These are phyloP conservation scores for Drosophila sproati DNA, from an alignment of 1,140 invertebrate species.

Conservation along the genomic window DNA sequence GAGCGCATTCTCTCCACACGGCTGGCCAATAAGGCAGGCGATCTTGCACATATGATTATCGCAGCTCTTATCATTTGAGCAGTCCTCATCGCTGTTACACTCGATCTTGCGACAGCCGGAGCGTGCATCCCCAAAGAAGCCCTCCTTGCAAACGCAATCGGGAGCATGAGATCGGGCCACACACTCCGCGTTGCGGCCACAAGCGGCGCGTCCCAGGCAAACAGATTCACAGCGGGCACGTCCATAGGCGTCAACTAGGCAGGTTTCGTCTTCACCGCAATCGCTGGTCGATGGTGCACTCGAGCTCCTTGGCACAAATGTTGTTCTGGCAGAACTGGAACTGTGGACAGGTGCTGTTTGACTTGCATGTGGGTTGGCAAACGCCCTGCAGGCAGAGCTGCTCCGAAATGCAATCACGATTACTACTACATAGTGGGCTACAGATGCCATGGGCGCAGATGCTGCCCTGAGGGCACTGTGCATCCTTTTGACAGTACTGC, in stretches of 20 bases:
- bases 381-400: slow-evolving; percentile 92
- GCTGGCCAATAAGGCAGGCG: slow-evolving; percentile 91
- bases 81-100: slow-evolving; percentile 89
- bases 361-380: slow-evolving; percentile 92
- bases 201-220: slow-evolving; percentile 89
- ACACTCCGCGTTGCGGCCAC: slow-evolving; percentile 93
- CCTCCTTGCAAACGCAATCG: slow-evolving; percentile 90
- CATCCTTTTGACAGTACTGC: slow-evolving; percentile 91
- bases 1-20: slow-evolving; percentile 92
- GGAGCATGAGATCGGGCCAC: slow-evolving; percentile 89
- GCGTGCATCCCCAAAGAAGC: slow-evolving; percentile 92
- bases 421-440: slow-evolving; percentile 89
- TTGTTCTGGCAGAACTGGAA: slow-evolving; percentile 93
- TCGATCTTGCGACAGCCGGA: slow-evolving; percentile 92
- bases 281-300: slow-evolving; percentile 89
- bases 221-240: slow-evolving; percentile 90
- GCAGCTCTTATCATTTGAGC: slow-evolving; percentile 92
- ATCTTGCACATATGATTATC: slow-evolving; percentile 92
- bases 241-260: slow-evolving; percentile 88
- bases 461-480: slow-evolving; percentile 91
- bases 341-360: slow-evolving; percentile 91
- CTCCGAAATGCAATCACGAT: slow-evolving; percentile 91
- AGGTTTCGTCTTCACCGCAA: slow-evolving; percentile 89
- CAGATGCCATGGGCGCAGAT: slow-evolving; percentile 93
- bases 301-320: slow-evolving; percentile 92